These are phyloP conservation scores for Platichthys flesus DNA, from an alignment of 2,113 vertebrate species.

Conservation along the genomic window DNA sequence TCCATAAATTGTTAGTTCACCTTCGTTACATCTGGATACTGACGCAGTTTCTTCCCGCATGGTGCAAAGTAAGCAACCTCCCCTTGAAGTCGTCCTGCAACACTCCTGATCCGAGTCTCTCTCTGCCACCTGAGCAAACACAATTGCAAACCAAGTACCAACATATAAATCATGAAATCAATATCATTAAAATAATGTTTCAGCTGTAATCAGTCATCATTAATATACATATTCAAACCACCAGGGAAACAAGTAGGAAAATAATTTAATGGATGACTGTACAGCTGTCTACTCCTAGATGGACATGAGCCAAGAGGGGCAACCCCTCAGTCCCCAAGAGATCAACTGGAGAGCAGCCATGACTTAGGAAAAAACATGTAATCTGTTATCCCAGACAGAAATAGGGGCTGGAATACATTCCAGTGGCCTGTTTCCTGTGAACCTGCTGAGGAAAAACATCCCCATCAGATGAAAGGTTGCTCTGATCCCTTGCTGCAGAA, in stretches of 20 bases:
- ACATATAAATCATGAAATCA: not conserved
- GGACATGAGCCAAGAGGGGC: conserved; percentile 24
- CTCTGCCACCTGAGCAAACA: conserved; percentile 89
- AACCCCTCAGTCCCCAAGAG: conserved; percentile 35
- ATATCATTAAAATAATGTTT: not conserved
- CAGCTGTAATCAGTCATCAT: not conserved
- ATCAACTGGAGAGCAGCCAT: conserved; percentile 49
- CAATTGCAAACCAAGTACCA: not conserved
- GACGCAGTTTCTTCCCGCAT: conserved; percentile 94
- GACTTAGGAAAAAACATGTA: conserved; percentile 28
- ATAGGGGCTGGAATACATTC: conserved; percentile 25
- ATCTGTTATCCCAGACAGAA: conserved; percentile 21
- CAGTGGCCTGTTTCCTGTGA: conserved; percentile 42
- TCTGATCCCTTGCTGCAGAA: conserved; percentile 40
- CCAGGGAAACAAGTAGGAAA: conserved; percentile 1
- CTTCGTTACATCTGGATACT: conserved; percentile 96
- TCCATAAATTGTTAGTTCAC: conserved; percentile 70
- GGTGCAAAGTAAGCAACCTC: conserved; percentile 95
- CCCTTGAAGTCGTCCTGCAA: conserved; percentile 90
- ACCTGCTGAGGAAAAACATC: conserved; percentile 66
- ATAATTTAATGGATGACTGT: not conserved
- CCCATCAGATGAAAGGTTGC: conserved; percentile 64
- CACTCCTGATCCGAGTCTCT: conserved; percentile 91
- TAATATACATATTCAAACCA: not conserved
- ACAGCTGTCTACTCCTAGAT: conserved; percentile 19